Evolutionary conservation across 2,113 vertebrate species (phyloP).

Genomic region (Tamias sibiricus): DNA sequence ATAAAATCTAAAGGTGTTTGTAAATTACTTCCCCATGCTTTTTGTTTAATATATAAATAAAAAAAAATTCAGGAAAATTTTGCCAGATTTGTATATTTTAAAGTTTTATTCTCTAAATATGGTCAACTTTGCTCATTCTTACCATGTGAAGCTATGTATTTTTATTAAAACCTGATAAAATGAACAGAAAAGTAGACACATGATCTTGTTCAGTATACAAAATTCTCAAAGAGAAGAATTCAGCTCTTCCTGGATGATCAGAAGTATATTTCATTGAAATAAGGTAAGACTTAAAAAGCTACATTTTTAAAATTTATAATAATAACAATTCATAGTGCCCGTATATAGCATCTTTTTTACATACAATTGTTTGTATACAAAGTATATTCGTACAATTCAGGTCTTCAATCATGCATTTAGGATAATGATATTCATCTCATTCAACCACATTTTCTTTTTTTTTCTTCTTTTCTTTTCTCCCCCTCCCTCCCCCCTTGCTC

Average conservation of each 20-base stretch:
- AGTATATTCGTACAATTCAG: too few relatives aligned
- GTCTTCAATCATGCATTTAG: too few relatives aligned
- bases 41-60: constrained; percentile 14
- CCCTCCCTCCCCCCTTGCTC: too few relatives aligned
- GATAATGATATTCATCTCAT: too few relatives aligned
- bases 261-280: background rate
- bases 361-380: too few relatives aligned
- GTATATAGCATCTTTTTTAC: too few relatives aligned
- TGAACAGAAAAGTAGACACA: background rate
- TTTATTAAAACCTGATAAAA: background rate
- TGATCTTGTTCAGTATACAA: background rate
- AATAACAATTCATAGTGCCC: too few relatives aligned
- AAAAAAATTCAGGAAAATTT: background rate
- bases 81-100: constrained; percentile 10
- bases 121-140: background rate
- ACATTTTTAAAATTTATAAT: too few relatives aligned
- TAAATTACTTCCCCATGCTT: background rate
- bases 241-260: background rate
- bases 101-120: constrained; percentile 15
- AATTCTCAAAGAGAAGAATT: background rate
- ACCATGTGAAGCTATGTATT: background rate
- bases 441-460: too few relatives aligned
- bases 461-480: too few relatives aligned
- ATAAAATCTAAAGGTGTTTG: background rate
- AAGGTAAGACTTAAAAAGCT: background rate